A percentile compares a stretch with the other conserved stretches of the same genome.
phyloP scores from a whole-genome alignment of 2,797 vertebrate genomes.

The Sphenopsis melanotis region DNA sequence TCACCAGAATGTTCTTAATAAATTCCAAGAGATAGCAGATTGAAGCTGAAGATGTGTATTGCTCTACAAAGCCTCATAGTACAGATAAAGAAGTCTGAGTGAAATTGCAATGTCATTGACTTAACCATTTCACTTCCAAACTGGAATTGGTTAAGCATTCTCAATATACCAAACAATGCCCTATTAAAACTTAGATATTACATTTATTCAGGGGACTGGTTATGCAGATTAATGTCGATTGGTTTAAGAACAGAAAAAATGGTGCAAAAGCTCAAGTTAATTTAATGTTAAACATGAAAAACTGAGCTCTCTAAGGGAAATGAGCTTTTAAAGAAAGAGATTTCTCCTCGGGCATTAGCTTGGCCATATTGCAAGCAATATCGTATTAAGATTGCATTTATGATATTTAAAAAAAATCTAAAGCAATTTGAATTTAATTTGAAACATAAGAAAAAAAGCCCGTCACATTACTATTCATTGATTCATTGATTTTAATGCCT shows the following conservation, averaged over 20 bases:
- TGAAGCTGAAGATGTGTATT: background rate
- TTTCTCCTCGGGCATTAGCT: background rate
- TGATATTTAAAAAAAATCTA: background rate
- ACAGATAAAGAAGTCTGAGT: background rate
- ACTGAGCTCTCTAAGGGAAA: background rate
- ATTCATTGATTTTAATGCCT: slow-evolving; percentile 21
- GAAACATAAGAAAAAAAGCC: slow-evolving; percentile 20
- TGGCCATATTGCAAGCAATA: background rate
- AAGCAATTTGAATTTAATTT: slow-evolving; percentile 37
- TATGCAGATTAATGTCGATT: background rate
- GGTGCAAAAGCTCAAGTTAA: background rate
- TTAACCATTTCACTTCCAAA: background rate
- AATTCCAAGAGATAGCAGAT: background rate
- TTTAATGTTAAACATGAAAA: slow-evolving; percentile 31
- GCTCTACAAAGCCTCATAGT: background rate
- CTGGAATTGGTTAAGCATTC: background rate
- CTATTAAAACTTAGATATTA: background rate
- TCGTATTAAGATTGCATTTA: slow-evolving; percentile 6
- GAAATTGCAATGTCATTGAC: background rate
- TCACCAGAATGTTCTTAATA: background rate
- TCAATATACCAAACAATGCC: background rate
- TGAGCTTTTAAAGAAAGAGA: background rate
- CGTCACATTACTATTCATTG: background rate
- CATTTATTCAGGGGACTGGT: background rate
- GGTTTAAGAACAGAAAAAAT: slow-evolving; percentile 1